Evolutionary conservation across 2,113 vertebrate species (phyloP).

Genomic region (Clinocottus analis): DNA sequence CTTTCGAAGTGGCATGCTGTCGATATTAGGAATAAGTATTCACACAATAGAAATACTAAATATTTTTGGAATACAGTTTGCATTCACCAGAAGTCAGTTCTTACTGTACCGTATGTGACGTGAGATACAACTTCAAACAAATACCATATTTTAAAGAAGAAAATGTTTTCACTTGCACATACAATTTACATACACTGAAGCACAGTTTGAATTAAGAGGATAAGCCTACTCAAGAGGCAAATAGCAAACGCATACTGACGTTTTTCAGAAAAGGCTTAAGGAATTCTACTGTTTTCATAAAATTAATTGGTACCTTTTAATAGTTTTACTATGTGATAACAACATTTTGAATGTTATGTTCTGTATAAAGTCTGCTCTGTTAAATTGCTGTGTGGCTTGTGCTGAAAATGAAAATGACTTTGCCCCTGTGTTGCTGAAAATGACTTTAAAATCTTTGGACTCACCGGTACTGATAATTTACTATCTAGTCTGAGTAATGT

Average conservation of each 20-base stretch:
- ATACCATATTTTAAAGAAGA: not conserved
- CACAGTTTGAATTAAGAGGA: not conserved
- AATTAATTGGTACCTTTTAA: not conserved
- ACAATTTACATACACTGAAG: not conserved
- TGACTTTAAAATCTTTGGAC: conserved; percentile 42
- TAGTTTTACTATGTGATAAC: too few species aligned
- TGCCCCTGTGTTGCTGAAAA: conserved; percentile 34
- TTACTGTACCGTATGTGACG: too few species aligned
- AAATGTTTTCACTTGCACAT: not conserved
- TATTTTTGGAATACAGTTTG: too few species aligned
- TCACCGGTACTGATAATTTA: conserved; percentile 50
- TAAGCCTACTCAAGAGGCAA: not conserved
- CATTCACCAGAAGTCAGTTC: too few species aligned
- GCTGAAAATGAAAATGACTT: conserved; percentile 8
- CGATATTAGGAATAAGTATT: too few species aligned
- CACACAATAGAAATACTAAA: too few species aligned
- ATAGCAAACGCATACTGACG: not conserved
- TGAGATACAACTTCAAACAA: conserved; percentile 1
- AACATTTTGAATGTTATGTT: not conserved
- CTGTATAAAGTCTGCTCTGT: not conserved
- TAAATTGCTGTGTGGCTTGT: conserved; percentile 3
- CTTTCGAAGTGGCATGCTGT: too few species aligned
- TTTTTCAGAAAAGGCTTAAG: not conserved
- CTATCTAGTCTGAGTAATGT: conserved; percentile 44
- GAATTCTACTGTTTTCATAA: not conserved